These are phyloP conservation scores for Lepidocyrtoides sp. DNA, from an alignment of 2,888 invertebrate species.

Conservation along the genomic window DNA sequence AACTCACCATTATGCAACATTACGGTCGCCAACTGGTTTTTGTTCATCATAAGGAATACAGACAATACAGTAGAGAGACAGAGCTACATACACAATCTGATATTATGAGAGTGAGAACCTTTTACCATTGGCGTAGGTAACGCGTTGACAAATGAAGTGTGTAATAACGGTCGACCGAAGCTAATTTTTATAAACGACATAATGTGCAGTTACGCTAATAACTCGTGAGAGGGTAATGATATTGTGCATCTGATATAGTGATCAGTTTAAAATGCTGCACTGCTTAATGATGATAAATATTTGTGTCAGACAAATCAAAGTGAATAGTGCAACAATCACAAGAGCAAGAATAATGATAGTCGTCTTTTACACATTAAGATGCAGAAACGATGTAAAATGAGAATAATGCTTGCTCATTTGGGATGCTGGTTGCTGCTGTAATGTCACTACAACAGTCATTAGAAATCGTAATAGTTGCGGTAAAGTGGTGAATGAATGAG, in stretches of 20 bases:
- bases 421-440: too few relatives aligned
- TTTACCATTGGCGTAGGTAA: too few relatives aligned
- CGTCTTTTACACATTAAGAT: neutral
- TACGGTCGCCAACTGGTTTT: neutral
- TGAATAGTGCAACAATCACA: neutral
- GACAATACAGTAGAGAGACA: neutral
- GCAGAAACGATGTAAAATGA: neutral
- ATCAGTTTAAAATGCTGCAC: neutral
- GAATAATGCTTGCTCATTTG: too few relatives aligned
- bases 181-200: neutral
- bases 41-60: neutral
- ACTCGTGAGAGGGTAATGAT: neutral
- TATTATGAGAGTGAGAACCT: too few relatives aligned
- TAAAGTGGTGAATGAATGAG: too few relatives aligned
- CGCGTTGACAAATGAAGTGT: too few relatives aligned
- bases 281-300: constrained; percentile 35
- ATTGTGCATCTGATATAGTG: neutral
- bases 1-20: neutral
- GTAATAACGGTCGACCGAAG: neutral
- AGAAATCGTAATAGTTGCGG: neutral
- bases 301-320: neutral
- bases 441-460: neutral
- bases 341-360: neutral
- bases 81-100: neutral
- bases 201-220: neutral